Percentiles rank a stretch among this genome's conserved stretches.
These are phyloP conservation scores for Podabrus alpinus DNA, from an alignment of 2,888 invertebrate genomes.

Conservation along the genomic window DNA sequence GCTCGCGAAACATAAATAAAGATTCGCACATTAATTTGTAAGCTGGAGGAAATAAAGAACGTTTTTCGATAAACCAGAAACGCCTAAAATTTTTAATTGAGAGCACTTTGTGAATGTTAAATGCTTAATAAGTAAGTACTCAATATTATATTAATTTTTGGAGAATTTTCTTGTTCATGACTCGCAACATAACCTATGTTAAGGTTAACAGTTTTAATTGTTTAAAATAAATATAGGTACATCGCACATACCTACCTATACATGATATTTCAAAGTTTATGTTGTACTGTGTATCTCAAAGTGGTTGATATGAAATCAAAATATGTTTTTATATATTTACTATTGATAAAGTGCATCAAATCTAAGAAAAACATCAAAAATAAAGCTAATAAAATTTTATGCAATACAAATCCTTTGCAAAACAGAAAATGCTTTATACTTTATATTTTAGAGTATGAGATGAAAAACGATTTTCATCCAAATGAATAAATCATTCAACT, in stretches of 20 bases:
- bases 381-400: slow-evolving; percentile 1
- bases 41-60: neutral
- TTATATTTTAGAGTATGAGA: slow-evolving; percentile 1
- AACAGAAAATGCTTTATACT: slow-evolving; percentile 3
- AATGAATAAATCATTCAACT: slow-evolving; percentile 17
- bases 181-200: too few relatives aligned
- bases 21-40: neutral
- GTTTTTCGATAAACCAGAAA: neutral
- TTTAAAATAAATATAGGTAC: neutral
- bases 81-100: neutral
- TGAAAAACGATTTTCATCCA: slow-evolving; percentile 6
- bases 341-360: neutral
- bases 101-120: neutral
- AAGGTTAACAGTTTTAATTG: neutral
- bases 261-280: neutral
- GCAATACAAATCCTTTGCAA: slow-evolving; percentile 2
- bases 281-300: neutral
- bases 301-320: neutral
- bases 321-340: neutral
- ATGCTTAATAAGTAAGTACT: neutral
- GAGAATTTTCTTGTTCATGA: neutral
- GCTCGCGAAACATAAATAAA: neutral
- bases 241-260: too few relatives aligned
- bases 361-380: neutral
- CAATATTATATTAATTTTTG: neutral